These are phyloP conservation scores for Vollenhovia emeryi DNA, from an alignment of 1,140 invertebrate species.

Conservation along the genomic window DNA sequence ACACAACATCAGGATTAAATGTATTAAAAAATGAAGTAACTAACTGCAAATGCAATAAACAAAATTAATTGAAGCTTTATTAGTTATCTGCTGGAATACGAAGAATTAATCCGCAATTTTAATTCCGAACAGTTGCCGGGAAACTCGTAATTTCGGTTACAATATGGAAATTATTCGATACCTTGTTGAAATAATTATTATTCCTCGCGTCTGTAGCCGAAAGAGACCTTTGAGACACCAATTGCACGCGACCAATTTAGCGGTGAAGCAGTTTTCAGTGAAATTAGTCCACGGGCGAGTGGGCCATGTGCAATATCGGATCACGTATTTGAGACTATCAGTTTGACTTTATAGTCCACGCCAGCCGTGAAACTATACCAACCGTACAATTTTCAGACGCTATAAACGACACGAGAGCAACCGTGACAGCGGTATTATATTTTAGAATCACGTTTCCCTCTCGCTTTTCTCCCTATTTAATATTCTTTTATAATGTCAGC, in stretches of 20 bases:
- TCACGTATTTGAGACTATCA: slow-evolving; percentile 35
- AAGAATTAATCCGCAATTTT: neutral
- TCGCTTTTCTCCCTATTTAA: neutral
- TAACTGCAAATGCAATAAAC: neutral
- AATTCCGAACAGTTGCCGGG: neutral
- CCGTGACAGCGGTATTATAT: neutral
- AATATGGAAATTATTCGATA: neutral
- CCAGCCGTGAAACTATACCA: slow-evolving; percentile 12
- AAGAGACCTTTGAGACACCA: neutral
- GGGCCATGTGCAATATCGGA: slow-evolving; percentile 33
- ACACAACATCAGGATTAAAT: neutral
- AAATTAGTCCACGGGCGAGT: slow-evolving; percentile 30
- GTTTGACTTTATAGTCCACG: slow-evolving; percentile 1
- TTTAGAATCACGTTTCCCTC: neutral
- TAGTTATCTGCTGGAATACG: neutral
- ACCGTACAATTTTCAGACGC: neutral
- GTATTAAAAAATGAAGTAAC: neutral
- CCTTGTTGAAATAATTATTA: slow-evolving; percentile 1
- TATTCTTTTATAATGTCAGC: neutral
- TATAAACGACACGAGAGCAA: neutral
- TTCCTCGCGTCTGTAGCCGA: neutral
- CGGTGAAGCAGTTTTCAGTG: slow-evolving; percentile 12
- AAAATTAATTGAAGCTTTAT: neutral
- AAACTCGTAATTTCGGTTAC: neutral
- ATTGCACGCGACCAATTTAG: slow-evolving; percentile 6